Evolutionary conservation across 2,113 vertebrate species (phyloP), one percentile per base, ranked within the genome.

Genomic region (Zapornia atra): DNA sequence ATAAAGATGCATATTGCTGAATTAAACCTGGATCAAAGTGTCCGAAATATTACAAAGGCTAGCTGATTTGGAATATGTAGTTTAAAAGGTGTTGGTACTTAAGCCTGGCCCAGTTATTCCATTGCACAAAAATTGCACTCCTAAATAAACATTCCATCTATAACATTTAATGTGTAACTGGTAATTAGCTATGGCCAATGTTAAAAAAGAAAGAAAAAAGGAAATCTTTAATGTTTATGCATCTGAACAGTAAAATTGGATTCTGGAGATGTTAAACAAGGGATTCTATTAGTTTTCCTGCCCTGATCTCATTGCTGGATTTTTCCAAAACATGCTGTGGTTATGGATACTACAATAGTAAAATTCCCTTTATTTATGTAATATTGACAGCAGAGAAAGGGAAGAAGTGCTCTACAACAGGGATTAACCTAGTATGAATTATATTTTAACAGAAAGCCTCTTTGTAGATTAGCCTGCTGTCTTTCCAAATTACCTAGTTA

Each of bases 201-300:
- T 42, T 61, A 73, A 79, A 61, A 56, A 9, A 72, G 25, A 92
- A 81, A 26, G 15, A 66, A 75, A 51, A 15, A 69, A 82, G 46
- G 17, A 51, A 54, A 42, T 38, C 16, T 63, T 73, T 61, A 57
- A n/a, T 13, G 0, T 0, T 11, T 34, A 40, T 16, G 14, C 9
- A 60, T 64, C 10, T 79, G 19, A 56, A 82, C 36, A 69, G 57
- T 15, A 16, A 61, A 84, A 36, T 12, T 57, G 9, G 14, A 21
- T 42, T 84, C 18, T 53, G 19, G 10, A 42, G 8, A 5, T 36
- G 8, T 59, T 59, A 77, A 69, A 44, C 15, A 36, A 57, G 57
- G 2, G 3, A 26, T 56, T 9, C 5, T 20, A 6, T 34, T 71
- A 33, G 7, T 63, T 83, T 80, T 90, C 15, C 54, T 69, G 15